Evolutionary conservation across 1,140 invertebrate genomes (phyloP).

Genomic region (Eubasilissa regina): DNA sequence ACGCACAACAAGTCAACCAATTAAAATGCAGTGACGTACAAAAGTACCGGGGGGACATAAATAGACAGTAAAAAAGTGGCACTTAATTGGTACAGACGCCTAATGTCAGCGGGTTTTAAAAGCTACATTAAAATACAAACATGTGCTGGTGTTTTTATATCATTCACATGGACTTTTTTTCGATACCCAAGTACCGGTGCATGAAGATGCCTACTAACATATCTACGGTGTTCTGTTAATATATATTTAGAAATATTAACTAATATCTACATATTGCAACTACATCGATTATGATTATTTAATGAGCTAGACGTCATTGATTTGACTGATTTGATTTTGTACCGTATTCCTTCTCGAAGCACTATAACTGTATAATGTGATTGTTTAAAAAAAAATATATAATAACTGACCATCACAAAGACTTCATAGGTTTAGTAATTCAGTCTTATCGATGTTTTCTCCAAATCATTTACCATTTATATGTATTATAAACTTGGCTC

Average conservation of each 20-base stretch:
- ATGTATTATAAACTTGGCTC: too few species aligned
- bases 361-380: too few species aligned
- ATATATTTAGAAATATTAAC: not conserved
- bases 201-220: not conserved
- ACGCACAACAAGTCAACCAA: slow-evolving; percentile 21
- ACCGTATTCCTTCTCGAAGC: too few species aligned
- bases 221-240: not conserved
- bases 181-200: not conserved
- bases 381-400: too few species aligned
- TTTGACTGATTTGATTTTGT: too few species aligned
- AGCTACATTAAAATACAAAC: slow-evolving; percentile 36
- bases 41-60: slow-evolving; percentile 14
- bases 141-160: slow-evolving; percentile 36
- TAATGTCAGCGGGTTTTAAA: slow-evolving; percentile 37
- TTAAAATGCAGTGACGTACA: slow-evolving; percentile 26
- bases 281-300: not conserved
- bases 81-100: slow-evolving; percentile 43
- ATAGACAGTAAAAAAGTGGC: slow-evolving; percentile 37
- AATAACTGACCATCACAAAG: too few species aligned
- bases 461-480: too few species aligned
- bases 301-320: too few species aligned
- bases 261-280: too few species aligned
- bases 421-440: too few species aligned
- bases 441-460: too few species aligned
- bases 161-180: slow-evolving; percentile 18